These are phyloP conservation scores for Phengaris alcon DNA, from an alignment of 2,888 invertebrate genomes.

Conservation along the genomic window DNA sequence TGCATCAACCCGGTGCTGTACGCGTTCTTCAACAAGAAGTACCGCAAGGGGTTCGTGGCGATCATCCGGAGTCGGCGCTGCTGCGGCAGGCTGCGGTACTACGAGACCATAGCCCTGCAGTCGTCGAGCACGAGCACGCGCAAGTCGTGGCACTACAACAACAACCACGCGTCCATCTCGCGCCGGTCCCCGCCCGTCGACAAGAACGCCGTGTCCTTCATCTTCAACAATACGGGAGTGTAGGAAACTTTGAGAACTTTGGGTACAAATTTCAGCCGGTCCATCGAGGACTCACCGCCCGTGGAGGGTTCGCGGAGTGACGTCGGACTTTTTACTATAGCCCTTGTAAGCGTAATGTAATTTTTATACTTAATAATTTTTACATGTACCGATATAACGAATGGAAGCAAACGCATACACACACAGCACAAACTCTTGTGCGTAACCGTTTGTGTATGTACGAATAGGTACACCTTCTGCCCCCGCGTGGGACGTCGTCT, in stretches of 20 bases:
- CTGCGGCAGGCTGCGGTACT: conserved; percentile 90
- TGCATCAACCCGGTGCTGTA: conserved; percentile 97
- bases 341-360: conserved; percentile 39
- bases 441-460: conserved; percentile 5
- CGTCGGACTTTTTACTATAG: conserved; percentile 53
- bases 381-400: conserved; percentile 37
- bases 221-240: conserved; percentile 87
- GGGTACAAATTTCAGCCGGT: conserved; percentile 47
- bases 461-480: conserved; percentile 2
- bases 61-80: conserved; percentile 92
- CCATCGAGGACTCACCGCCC: conserved; percentile 37
- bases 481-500: neutral
- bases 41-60: conserved; percentile 92
- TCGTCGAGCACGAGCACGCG: conserved; percentile 91
- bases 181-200: conserved; percentile 75
- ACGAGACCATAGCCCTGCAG: conserved; percentile 91
- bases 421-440: conserved; percentile 38
- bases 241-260: conserved; percentile 55
- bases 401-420: conserved; percentile 42
- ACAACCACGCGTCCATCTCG: conserved; percentile 80
- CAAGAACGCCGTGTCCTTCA: conserved; percentile 75
- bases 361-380: conserved; percentile 42
- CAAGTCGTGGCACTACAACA: conserved; percentile 91
- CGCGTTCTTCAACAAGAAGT: conserved; percentile 97
- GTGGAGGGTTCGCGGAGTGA: conserved; percentile 62